Conservation (phyloP, 1,140 invertebrate genomes). For the Campoletis sonorensis region DNA sequence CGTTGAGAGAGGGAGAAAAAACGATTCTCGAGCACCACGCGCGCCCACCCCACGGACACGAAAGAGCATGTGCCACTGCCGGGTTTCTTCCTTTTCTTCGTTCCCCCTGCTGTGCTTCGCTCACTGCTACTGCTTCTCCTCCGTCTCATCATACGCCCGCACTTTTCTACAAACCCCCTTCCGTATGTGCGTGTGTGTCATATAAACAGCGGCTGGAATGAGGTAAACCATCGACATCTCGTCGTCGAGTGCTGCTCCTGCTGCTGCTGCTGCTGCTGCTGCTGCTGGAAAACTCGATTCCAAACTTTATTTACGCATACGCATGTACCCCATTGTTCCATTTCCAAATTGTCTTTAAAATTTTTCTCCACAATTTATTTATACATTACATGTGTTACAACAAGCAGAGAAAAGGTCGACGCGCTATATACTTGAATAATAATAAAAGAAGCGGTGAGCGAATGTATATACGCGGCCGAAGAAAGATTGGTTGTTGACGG, state of each 20-base stretch:
- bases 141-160: conserved; percentile 4
- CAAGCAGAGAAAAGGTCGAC: too few relatives aligned
- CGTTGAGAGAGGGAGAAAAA: conserved; percentile 34
- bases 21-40: conserved; percentile 35
- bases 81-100: conserved; percentile 47
- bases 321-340: too few relatives aligned
- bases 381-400: too few relatives aligned
- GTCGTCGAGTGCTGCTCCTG: too few relatives aligned
- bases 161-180: conserved; percentile 2
- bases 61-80: conserved; percentile 54
- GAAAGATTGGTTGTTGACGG: background rate
- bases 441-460: too few relatives aligned
- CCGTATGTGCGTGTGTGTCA: background rate
- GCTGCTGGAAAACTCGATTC: too few relatives aligned
- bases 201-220: conserved; percentile 6
- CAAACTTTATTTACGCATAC: too few relatives aligned
- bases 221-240: background rate
- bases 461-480: background rate
- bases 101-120: conserved; percentile 9
- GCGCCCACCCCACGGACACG: conserved; percentile 45
- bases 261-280: too few relatives aligned
- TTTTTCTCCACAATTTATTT: too few relatives aligned
- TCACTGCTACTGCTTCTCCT: background rate
- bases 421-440: too few relatives aligned
- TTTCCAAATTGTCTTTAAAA: too few relatives aligned